Base-by-base conservation (phyloP, 2,888 invertebrate species). In the Leistus spinibarbis region DNA sequence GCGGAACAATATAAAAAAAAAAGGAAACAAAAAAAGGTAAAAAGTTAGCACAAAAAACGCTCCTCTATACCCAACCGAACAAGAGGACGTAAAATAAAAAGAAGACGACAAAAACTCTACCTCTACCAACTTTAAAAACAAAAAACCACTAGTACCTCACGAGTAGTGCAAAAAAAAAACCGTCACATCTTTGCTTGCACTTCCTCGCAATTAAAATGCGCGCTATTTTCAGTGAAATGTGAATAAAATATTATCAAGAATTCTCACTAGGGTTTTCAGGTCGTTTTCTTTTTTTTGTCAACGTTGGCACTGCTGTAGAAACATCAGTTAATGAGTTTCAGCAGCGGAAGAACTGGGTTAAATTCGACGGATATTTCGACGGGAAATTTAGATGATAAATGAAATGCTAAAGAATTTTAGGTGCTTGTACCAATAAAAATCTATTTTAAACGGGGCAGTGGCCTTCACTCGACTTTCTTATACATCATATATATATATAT, bases 231-330 rank as follows among this genome's bases (percentile, higher is more conserved):
- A 60, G 57, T 56, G 24, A 69, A 69, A 69, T 69, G 69, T 69
- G 60, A 69, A 69, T 69, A 69, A 69, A 69, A 69, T 69, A 69
- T 69, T 24, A 69, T 69, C 69, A 27, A 69, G 27, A 54, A 24
- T 24, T 69, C 27, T 56, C 69, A 56, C 69, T 56, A 54, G 23
- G n/a, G 57, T 54, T 54, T 68, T 63, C 27, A 60, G 57, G 22
- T 57, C 9, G 24, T 20, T 22, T 54, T 22, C 10, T 17, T 64
- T 64, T 16, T 62, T 54, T 68, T n/a, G n/a, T 40, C 23, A 40
- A 67, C 40, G 67, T 67, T 67, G 67, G 67, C 67, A 67, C 54
- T 20, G 54, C 20, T 40, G 67, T 67, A 54, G 54, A 22, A 20
- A 13, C 24, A 19, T n/a, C 54, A 67, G 67, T 69, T 69, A 69